phyloP scores from a whole-genome alignment of 2,888 invertebrate species.

The Sesamia inferens region DNA sequence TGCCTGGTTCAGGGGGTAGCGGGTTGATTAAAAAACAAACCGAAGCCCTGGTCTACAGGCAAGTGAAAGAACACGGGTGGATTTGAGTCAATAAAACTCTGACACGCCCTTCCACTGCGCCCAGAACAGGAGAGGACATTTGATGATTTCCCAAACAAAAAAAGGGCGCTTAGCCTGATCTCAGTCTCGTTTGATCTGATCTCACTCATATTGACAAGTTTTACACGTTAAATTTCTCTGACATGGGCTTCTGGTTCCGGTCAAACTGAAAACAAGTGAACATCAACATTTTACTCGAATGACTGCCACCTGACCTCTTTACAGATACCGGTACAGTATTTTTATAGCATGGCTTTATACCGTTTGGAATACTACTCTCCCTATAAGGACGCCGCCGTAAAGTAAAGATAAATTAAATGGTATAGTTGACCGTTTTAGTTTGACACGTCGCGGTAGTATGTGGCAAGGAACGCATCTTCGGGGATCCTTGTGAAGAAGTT shows the following conservation, averaged over 20 bases:
- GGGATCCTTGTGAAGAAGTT: not conserved
- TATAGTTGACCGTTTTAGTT: not conserved
- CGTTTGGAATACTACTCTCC: conserved; percentile 40
- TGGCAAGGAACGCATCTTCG: not conserved
- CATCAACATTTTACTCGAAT: not conserved
- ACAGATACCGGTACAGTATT: conserved; percentile 33
- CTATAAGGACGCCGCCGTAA: conserved; percentile 40
- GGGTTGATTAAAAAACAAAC: too few species aligned
- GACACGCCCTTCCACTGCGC: too few species aligned
- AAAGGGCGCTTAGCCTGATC: too few species aligned
- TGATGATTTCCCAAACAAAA: too few species aligned
- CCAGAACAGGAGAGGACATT: too few species aligned
- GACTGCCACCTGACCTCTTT: conserved; percentile 8
- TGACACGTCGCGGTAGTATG: not conserved
- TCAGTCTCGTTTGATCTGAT: too few species aligned
- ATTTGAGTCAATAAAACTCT: too few species aligned
- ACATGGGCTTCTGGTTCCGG: not conserved
- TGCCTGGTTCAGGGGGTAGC: too few species aligned
- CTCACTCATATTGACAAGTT: too few species aligned
- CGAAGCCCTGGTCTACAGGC: too few species aligned
- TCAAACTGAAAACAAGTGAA: not conserved
- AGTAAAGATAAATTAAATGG: conserved; percentile 27
- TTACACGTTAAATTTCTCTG: too few species aligned
- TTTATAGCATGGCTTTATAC: conserved; percentile 20
- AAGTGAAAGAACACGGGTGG: too few species aligned